Evolutionary conservation across 1,140 invertebrate species (phyloP), one percentile per base, ranked within the genome.

Genomic region (Hypothenemus hampei): DNA sequence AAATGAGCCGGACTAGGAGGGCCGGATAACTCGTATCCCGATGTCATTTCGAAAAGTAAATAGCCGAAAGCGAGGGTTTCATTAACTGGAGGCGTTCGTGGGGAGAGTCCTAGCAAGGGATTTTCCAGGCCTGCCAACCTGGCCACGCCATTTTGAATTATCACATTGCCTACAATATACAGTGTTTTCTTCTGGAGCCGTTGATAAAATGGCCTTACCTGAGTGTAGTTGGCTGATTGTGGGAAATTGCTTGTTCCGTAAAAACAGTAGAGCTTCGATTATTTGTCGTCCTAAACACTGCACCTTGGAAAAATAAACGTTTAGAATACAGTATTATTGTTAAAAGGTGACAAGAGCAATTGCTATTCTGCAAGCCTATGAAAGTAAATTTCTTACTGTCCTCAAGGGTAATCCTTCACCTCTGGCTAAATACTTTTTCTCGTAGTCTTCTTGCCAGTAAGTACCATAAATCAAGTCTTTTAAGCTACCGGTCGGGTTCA

Each of bases 1-100:
- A 89, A 73, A 65, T 89, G 84, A 54, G 78, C 77, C 58, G 80
- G 75, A 55, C 81, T 83, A 15, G 87, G 86, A 11, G 88, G 80
- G 46, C 80, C 78, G 57, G 82, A 80, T 37, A 93, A 73, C 65
- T 92, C 89, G 58, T 86, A 85, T 2, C 89, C 91, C 18, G 86
- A 82, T 64, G 87, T 86, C 91, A 95, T 94, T 76, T 94, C 90
- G 72, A 89, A 93, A 22, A 94, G 74, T 61, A 94, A 79, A 69
- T 91, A 87, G 3, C 81, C 82, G 66, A 95, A 89, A 53, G 84
- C 87, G 47, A 93, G 75, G 1, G 83, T 81, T 63, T 76, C 75
- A 44, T 83, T 76, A 5, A 81, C 79, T 37, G 78, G 78, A 19
- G 80, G 78, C 33, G 78, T 74, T 75, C 83, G 78, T 15, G 89